Conservation (phyloP, 2,113 vertebrate genomes). For the Eira barbara region DNA sequence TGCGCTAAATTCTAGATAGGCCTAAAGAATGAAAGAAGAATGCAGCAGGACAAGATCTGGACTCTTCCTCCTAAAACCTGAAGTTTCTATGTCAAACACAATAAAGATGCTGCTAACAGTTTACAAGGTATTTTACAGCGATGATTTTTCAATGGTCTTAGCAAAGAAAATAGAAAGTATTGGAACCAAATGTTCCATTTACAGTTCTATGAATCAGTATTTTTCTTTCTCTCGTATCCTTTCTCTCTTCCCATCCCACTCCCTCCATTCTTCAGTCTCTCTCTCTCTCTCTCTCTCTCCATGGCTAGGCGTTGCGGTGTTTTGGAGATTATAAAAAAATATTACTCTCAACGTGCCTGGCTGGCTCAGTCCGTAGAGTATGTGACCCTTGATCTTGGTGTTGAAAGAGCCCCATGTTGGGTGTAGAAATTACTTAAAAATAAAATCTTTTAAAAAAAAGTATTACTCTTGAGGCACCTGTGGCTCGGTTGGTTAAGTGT, state of each 20-base stretch:
- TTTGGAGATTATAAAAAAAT: neutral
- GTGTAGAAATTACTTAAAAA: neutral
- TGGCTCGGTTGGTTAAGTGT: neutral
- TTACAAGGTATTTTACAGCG: neutral
- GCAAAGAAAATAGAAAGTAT: neutral
- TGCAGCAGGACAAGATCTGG: neutral
- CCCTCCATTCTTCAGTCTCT: neutral
- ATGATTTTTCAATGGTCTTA: neutral
- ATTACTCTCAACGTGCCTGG: neutral
- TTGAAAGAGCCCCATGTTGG: neutral
- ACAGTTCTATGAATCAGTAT: neutral
- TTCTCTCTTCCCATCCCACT: neutral
- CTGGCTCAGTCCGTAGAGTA: neutral
- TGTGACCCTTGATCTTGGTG: neutral
- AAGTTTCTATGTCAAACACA: conserved; percentile 5
- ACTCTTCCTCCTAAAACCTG: neutral
- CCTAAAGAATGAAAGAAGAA: conserved; percentile 15
- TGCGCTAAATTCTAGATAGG: neutral
- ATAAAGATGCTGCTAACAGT: neutral
- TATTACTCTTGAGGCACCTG: neutral
- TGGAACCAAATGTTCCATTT: neutral
- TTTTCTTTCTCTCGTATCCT: neutral
- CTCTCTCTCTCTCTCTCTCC: accelerated
- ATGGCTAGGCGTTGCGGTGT: neutral
- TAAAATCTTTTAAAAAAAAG: neutral